Evolutionary conservation across 2,888 invertebrate species (phyloP).

Genomic region (Chrysolina oricalcia): DNA sequence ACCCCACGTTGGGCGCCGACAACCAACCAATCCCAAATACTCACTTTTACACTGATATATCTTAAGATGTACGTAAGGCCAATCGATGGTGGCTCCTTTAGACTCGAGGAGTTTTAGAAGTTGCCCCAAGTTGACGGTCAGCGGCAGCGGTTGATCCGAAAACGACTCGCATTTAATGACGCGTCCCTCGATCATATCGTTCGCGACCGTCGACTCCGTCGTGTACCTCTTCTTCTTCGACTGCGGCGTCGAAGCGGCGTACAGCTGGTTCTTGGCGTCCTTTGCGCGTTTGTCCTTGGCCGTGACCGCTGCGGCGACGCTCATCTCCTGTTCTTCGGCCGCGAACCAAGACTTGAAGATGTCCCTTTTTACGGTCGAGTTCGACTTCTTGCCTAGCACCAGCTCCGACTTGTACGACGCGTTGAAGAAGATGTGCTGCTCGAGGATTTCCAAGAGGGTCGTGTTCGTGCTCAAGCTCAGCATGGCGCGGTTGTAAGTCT

Average conservation of each 20-base stretch:
- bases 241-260: slow-evolving; percentile 63
- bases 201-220: slow-evolving; percentile 41
- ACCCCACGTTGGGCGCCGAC: slow-evolving; percentile 13
- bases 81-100: slow-evolving; percentile 66
- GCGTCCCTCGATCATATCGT: slow-evolving; percentile 66
- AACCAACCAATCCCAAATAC: slow-evolving; percentile 29
- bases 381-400: slow-evolving; percentile 50
- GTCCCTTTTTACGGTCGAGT: slow-evolving; percentile 55
- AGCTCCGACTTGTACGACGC: slow-evolving; percentile 60
- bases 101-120: slow-evolving; percentile 67
- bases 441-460: slow-evolving; percentile 83
- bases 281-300: slow-evolving; percentile 93
- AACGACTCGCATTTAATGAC: slow-evolving; percentile 67
- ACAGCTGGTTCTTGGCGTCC: slow-evolving; percentile 81
- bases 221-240: slow-evolving; percentile 68
- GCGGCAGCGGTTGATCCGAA: slow-evolving; percentile 67
- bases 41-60: slow-evolving; percentile 69
- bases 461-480: slow-evolving; percentile 84
- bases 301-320: slow-evolving; percentile 88
- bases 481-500: slow-evolving; percentile 82
- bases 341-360: slow-evolving; percentile 70
- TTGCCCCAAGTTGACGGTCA: slow-evolving; percentile 68
- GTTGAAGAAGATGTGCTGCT: slow-evolving; percentile 75
- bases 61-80: slow-evolving; percentile 70
- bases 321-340: slow-evolving; percentile 73